Percentiles rank a stretch among this genome's conserved stretches.
phyloP scores from a whole-genome alignment of 2,113 vertebrate species.

The Cyanoderma ruficeps region DNA sequence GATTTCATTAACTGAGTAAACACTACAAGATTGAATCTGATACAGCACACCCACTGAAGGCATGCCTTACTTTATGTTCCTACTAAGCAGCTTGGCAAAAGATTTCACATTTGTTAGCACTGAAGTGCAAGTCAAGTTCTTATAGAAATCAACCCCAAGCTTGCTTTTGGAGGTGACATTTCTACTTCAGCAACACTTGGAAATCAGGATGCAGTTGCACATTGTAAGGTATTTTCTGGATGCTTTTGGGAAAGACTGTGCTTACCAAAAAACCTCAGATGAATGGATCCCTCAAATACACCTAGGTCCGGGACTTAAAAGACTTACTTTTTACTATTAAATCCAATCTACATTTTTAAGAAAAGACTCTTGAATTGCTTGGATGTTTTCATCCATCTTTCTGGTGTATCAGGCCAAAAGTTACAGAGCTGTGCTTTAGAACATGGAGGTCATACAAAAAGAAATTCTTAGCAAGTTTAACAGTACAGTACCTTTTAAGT shows the following conservation, averaged over 20 bases:
- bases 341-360: not conserved
- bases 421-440: not conserved
- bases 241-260: not conserved
- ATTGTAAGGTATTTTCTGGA: not conserved
- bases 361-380: not conserved
- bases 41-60: not conserved
- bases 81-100: not conserved
- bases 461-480: not conserved
- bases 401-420: not conserved
- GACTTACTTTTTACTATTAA: not conserved
- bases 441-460: not conserved
- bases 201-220: not conserved
- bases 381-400: not conserved
- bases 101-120: not conserved
- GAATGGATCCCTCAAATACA: not conserved
- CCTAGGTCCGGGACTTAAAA: not conserved
- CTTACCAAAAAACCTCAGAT: not conserved
- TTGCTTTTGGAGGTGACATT: not conserved
- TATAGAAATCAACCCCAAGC: not conserved
- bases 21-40: not conserved
- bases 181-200: not conserved
- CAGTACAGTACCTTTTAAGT: not conserved
- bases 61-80: not conserved
- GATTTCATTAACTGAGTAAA: not conserved
- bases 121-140: not conserved